Percentiles rank a stretch among this genome's conserved stretches.
These are phyloP conservation scores for Beaufortia kweichowensis DNA, from an alignment of 2,113 vertebrate genomes.

Conservation along the genomic window DNA sequence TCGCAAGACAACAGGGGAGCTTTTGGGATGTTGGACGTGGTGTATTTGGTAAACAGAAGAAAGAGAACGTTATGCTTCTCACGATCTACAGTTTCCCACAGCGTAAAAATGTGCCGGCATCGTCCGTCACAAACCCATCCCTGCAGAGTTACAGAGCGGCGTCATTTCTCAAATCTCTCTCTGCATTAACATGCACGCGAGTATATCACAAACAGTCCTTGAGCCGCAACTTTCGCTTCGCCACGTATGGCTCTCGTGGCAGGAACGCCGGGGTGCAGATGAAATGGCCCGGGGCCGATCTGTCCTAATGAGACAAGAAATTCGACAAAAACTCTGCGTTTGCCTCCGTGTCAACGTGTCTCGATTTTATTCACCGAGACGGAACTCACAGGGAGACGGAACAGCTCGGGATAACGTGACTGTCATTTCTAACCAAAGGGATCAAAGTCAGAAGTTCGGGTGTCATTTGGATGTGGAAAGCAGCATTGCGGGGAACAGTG, in stretches of 20 bases:
- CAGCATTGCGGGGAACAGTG: background rate
- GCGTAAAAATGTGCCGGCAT: background rate
- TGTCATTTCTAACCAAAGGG: constrained; percentile 8
- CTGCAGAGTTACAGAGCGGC: constrained; percentile 21
- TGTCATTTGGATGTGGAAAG: constrained; percentile 5
- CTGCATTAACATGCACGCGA: constrained; percentile 43
- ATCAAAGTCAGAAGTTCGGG: constrained; percentile 23
- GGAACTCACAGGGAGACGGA: background rate
- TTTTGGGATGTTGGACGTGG: background rate
- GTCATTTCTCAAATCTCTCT: constrained; percentile 28
- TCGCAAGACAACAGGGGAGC: background rate
- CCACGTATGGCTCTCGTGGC: constrained; percentile 4
- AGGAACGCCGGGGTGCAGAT: background rate
- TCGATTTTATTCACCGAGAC: constrained; percentile 21
- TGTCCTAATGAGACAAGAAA: constrained; percentile 23
- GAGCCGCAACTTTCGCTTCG: constrained; percentile 33
- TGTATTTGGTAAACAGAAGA: constrained; percentile 26
- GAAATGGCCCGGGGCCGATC: constrained; percentile 32
- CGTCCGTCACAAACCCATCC: constrained; percentile 37
- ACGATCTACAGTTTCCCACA: background rate
- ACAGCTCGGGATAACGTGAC: constrained; percentile 9
- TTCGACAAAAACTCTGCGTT: constrained; percentile 7
- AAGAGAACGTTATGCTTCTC: constrained; percentile 14
- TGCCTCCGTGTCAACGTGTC: constrained; percentile 23
- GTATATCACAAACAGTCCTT: background rate